Base-by-base conservation (phyloP, 92 coral and sea anemone species). In the Nematostella vectensis region DNA sequence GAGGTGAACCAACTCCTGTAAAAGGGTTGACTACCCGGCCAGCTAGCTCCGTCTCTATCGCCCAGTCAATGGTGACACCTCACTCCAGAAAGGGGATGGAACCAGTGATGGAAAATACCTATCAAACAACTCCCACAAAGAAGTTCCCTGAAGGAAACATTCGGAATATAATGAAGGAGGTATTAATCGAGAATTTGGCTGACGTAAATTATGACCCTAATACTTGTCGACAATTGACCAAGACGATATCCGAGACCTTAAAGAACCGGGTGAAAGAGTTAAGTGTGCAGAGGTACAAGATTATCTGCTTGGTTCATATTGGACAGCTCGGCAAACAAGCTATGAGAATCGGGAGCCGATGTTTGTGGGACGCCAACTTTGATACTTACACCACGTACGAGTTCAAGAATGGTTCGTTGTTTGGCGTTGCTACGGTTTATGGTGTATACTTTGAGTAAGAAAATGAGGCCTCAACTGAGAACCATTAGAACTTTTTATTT, bases 301-400 rank as follows among this genome's bases (percentile, higher is more conserved):
- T 91, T 16, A 71, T 91, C 25, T 74, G 88, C 11, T 38, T 91
- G 42, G 96, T 91, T 0, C 87, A 91, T 25, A 91, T 91, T 57
- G 98, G 98, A 21, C 94, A 88, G 58, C n/a, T 88, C 33, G 88
- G 82, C 12, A 76, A 79, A 27, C 96, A 91, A 24, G 81, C 82
- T 4, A 53, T 91, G 73, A 58, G 89, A 23, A 83, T 91, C 21
- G 98, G 96, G 1, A 91, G 98, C 47, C 85, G 98, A 6, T 91
- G 98, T 61, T 59, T 91, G 12, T 91, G 98, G 98, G 96, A 91
- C 43, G 63, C 74, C 16, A 71, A 43, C 39, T 63, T 63, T 48
- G 98, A 91, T 69, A 81, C 91, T 13, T 91, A 54, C 29, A 63
- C 83, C 6, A 81, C 96, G 31, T 88, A 54, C 36, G 87, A 86